These are phyloP conservation scores for Antheraea yamamai DNA, from an alignment of 2,888 invertebrate genomes.

Conservation along the genomic window DNA sequence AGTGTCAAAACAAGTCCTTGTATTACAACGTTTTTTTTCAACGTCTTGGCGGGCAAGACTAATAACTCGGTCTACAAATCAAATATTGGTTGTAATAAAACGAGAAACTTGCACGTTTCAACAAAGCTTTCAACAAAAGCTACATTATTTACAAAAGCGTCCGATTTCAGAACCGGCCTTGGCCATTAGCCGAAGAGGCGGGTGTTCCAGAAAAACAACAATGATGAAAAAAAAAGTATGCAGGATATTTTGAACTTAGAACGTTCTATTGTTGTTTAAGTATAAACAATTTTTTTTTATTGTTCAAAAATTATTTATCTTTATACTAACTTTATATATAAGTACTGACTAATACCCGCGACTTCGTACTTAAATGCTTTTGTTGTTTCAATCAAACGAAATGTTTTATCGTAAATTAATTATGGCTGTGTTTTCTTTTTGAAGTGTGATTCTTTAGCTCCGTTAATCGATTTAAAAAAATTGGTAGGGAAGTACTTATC, in stretches of 20 bases:
- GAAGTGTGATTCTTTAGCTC: too few relatives aligned
- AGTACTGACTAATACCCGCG: too few relatives aligned
- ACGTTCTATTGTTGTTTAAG: not conserved
- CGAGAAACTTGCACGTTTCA: conserved; percentile 43
- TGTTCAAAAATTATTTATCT: not conserved
- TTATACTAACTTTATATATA: not conserved
- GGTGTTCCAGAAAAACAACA: conserved; percentile 40
- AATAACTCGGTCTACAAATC: conserved; percentile 60
- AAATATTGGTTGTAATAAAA: conserved; percentile 62
- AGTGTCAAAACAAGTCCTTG: conserved; percentile 29
- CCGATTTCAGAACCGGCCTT: conserved; percentile 42
- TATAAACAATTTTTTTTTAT: not conserved
- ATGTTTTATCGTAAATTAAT: too few relatives aligned
- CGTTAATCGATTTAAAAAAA: too few relatives aligned
- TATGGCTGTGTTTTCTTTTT: too few relatives aligned
- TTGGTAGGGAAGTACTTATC: too few relatives aligned
- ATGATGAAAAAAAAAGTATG: conserved; percentile 31
- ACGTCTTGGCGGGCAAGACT: conserved; percentile 31
- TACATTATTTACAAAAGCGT: conserved; percentile 44
- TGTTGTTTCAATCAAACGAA: too few relatives aligned
- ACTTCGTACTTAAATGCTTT: too few relatives aligned
- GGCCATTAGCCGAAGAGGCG: conserved; percentile 38
- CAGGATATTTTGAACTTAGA: conserved; percentile 1
- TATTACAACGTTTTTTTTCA: conserved; percentile 36
- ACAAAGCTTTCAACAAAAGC: conserved; percentile 25